Evolutionary conservation across 2,797 vertebrate genomes (phyloP).

Genomic region (Selene dorsalis): DNA sequence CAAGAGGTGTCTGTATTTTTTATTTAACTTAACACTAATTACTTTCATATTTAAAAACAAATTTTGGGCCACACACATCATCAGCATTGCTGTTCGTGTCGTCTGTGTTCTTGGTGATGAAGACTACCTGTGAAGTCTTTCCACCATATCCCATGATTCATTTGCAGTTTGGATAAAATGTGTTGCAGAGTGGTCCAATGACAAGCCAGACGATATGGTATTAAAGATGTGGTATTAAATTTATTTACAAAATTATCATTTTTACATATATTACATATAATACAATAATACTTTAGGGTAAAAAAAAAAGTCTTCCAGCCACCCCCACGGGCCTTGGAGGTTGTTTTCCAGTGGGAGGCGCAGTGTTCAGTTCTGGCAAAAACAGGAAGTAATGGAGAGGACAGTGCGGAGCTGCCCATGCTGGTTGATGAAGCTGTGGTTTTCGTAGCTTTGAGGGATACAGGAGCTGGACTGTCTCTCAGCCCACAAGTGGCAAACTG

Average conservation of each 20-base stretch:
- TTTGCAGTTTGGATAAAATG: not conserved
- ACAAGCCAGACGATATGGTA: conserved; percentile 5
- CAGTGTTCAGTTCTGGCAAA: conserved; percentile 72
- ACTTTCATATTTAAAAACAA: not conserved
- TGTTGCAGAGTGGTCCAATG: not conserved
- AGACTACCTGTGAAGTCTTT: not conserved
- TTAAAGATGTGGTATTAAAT: conserved; percentile 72
- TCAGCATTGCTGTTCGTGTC: not conserved
- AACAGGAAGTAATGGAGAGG: conserved; percentile 80
- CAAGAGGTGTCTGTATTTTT: not conserved
- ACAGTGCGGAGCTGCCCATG: conserved; percentile 65
- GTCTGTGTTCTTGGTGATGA: not conserved
- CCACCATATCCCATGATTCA: not conserved
- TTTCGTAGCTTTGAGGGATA: conserved; percentile 70
- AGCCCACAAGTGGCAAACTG: conserved; percentile 78
- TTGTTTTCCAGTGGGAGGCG: conserved; percentile 54
- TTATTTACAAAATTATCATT: conserved; percentile 83
- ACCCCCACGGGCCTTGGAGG: not conserved
- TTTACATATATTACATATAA: conserved; percentile 88
- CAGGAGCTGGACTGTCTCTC: conserved; percentile 74
- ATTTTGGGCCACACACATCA: not conserved
- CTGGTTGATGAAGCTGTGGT: conserved; percentile 79
- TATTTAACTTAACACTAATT: not conserved
- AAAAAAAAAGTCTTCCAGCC: conserved; percentile 26
- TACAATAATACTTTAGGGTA: conserved; percentile 77